Base-by-base conservation (phyloP, 2,113 vertebrate species). In the Australoheros scitulus region DNA sequence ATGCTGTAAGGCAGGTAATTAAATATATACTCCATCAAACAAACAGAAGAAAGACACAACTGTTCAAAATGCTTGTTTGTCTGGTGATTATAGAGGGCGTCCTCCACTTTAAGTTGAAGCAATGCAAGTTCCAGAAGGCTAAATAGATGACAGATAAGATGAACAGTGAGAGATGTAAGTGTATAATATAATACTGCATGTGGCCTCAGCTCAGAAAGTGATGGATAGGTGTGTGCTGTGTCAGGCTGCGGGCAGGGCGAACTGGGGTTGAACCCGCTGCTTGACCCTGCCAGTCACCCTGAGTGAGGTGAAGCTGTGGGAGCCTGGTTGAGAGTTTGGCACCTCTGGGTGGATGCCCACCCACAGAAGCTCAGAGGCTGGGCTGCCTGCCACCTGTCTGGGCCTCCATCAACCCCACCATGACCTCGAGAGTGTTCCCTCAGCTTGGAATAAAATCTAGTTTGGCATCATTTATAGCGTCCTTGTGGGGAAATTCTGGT, bases 381-480 rank as follows among this genome's bases (percentile, higher is more conserved):
- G 93, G 91, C 90, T 74, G 83, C 72, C 80, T 86, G 90, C 92
- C 94, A 94, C 89, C 93, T 94, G 94, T 93, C 91, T 92, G 88
- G 78, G 61, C 61, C 90, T 80, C 87, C 79, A 20, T 80, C 81
- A 82, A 82, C 87, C 89, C 72, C 34, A 32, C 17, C 60, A 24
- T 6, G 80, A 92, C 89, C 91, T 87, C 83, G 68, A 43, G 36
- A 43, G 34, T 14, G 79, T 79, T 65, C 72, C 43, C 65, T 60
- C 64, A 59, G 58, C 43, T 58, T 43, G 63, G 61, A 70, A 57
- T 17, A 22, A 78, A 60, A 57, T 76, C 47, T 64, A 32, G 38
- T 74, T 11, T 61, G 55, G 87, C 38, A 47, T 26, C 0, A 7
- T 70, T 41, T 76, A 60, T 17, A 22, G 14, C 38, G 58, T 57